Base-by-base conservation (phyloP, 2,113 vertebrate genomes). In the Microtus montanus region DNA sequence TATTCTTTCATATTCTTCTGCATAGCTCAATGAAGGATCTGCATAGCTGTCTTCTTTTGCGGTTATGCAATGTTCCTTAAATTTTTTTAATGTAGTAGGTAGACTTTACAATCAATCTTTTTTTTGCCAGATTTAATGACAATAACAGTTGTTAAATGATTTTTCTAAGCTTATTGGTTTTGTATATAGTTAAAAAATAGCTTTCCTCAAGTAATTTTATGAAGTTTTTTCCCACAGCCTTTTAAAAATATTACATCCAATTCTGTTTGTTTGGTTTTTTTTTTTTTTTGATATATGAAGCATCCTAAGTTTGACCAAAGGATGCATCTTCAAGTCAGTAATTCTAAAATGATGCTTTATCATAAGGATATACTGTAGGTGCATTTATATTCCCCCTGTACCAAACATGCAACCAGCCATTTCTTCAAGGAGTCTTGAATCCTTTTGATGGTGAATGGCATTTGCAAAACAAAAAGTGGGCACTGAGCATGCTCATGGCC, bases 281-380 rank as follows among this genome's bases (percentile, higher is more conserved):
- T 94, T 95, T 80, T 63, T 94, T 95, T 89, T 79, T 63, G 41
- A 91, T 87, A 33, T 84, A 82, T 75, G 90, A 70, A 41, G 54
- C 92, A 22, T 85, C 63, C 52, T 79, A 94, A 82, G 54, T 90
- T 64, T 94, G 66, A 73, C 12, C 61, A 47, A 28, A 74, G 44
- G 22, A 38, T 52, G 4, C 0, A 44, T 35, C 33, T 85, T 88
- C 49, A 61, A 33, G 12, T 82, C 7, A 33, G 54, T 71, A 74
- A 63, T 86, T 33, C 70, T 47, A 68, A 44, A 89, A n/a, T 87
- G 47, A 35, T 63, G 24, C 54, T 70, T 63, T 71, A 66, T 93
- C 41, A 92, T 64, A 38, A 82, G 84, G 83, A 78, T 13, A 35
- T 44, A 82, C 15, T 64, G 4, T 22, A 80, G 71, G 66, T 61